Evolutionary conservation across 1,140 invertebrate species (phyloP), one percentile per base, ranked within the genome.

Genomic region (Cydia splendana): DNA sequence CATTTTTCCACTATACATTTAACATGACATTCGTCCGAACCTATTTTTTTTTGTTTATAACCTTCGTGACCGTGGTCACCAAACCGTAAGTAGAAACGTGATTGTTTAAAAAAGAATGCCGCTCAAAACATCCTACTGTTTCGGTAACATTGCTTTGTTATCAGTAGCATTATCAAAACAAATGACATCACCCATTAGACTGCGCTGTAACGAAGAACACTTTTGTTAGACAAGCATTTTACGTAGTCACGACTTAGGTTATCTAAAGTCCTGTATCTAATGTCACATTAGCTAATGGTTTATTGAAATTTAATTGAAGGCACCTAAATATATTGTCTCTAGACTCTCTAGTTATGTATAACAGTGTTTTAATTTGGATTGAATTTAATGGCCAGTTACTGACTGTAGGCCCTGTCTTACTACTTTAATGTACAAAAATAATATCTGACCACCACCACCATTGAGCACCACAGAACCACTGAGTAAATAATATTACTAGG

Each of bases 181-280:
- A 38, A 71, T 71, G 67, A 71, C 67, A 71, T 71, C 67, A 62
- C 57, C 57, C 57, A 71, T 45, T 71, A 71, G 67, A 71, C 67
- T 42, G 7, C 65, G 65, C 20, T 28, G 6, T 67, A 38, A 71
- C 67, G 67, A 62, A 24, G 57, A 62, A 0, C 57, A 24, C 20
- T 62, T 62, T 62, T 13, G 45, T 71, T 71, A 18, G 67, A 71
- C 30, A 71, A 71, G 15, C 67, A 18, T 18, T 71, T 71, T 45
- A 71, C 34, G 28, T 28, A 20, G 30, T 10, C 28, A 69, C 65
- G 13, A 15, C 65, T 67, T 34, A 34, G 2, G 30, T 45, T 65
- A 67, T 67, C 65, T 69, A 38, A 7, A n/a, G 15, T 9, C 65
- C 24, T 53, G n/a, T 30, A 30, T 30, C 1, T 28, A 2, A 4